phyloP scores from a whole-genome alignment of 2,888 invertebrate genomes.

The Rutpela maculata region DNA sequence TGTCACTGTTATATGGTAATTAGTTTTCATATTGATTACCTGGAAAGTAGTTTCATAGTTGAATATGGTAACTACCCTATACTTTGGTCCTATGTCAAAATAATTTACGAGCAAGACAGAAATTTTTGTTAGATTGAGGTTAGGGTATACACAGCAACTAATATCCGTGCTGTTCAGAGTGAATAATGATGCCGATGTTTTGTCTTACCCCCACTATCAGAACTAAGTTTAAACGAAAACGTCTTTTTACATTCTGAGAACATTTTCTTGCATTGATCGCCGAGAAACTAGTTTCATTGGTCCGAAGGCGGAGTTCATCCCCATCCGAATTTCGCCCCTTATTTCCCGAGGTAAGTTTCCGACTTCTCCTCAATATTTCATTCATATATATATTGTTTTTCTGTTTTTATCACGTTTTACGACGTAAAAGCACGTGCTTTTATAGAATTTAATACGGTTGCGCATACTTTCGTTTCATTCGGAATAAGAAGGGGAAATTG shows the following conservation, averaged over 20 bases:
- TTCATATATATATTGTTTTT: conserved; percentile 63
- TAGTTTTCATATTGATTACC: conserved; percentile 42
- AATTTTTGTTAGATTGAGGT: conserved; percentile 73
- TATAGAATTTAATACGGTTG: conserved; percentile 61
- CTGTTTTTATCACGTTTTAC: conserved; percentile 63
- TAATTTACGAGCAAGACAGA: conserved; percentile 73
- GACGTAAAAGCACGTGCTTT: conserved; percentile 66
- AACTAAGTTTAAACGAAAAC: conserved; percentile 71
- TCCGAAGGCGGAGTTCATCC: conserved; percentile 71
- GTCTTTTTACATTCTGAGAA: conserved; percentile 75
- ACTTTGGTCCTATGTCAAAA: conserved; percentile 71
- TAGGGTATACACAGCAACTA: conserved; percentile 72
- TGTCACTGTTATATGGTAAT: conserved; percentile 29
- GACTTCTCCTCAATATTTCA: conserved; percentile 62
- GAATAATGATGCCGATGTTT: conserved; percentile 74
- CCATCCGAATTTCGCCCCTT: conserved; percentile 65
- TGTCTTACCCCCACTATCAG: conserved; percentile 66
- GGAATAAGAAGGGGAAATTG: conserved; percentile 52
- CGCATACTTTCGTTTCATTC: conserved; percentile 59
- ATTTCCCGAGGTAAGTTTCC: conserved; percentile 50
- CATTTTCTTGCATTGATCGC: conserved; percentile 74
- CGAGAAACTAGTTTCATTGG: conserved; percentile 69
- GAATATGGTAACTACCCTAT: conserved; percentile 21
- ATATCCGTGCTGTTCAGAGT: conserved; percentile 72
- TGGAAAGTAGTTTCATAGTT: conserved; percentile 39